Base-by-base conservation (phyloP, 2,797 vertebrate species). In the Peromyscus melanophrys region DNA sequence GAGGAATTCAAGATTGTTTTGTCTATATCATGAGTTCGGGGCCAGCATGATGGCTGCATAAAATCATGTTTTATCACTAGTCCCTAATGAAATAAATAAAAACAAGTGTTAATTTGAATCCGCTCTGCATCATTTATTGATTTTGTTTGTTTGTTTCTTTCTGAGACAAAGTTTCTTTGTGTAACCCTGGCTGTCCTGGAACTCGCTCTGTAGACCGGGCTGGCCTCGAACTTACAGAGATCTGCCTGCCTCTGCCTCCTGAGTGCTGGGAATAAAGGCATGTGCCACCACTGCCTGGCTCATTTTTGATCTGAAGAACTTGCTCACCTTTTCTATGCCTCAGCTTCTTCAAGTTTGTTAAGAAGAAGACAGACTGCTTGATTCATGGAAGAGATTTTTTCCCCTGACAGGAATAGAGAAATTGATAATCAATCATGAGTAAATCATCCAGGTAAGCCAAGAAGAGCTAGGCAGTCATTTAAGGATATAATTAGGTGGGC, bases 351-450 rank as follows among this genome's bases (percentile, higher is more conserved):
- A 77, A 61, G 3, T 52, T 52, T 40, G 12, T 80, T 93, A 91
- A 92, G 78, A 13, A 12, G 19, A 87, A 73, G 63, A 67, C 31
- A 29, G 78, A 65, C 25, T 25, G 34, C 14, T 59, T 37, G 84
- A 69, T 29, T 90, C 78, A 88, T 73, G 52, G 37, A 95, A 94
- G 69, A 92, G 43, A 87, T 37, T 16, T 17, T 80, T 67, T 10
- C 23, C 23, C 37, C 76, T n/a, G 52, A 73, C 13, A 90, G 63
- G 16, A 75, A 83, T 10, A 87, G 65, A 82, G 75, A 87, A 76
- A 82, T 31, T 71, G n/a, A 89, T 89, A 23, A 80, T 67, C 71
- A 84, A 4, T 86, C 46, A 94, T 73, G 34, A 97, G 52, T 55
- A 73, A 73, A 14, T 40, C 69, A 59, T 7, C 37, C 40, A 94